Evolutionary conservation across 2,888 invertebrate genomes (phyloP), one percentile per base, ranked within the genome.

Genomic region (Drosophila suboccidentalis): DNA sequence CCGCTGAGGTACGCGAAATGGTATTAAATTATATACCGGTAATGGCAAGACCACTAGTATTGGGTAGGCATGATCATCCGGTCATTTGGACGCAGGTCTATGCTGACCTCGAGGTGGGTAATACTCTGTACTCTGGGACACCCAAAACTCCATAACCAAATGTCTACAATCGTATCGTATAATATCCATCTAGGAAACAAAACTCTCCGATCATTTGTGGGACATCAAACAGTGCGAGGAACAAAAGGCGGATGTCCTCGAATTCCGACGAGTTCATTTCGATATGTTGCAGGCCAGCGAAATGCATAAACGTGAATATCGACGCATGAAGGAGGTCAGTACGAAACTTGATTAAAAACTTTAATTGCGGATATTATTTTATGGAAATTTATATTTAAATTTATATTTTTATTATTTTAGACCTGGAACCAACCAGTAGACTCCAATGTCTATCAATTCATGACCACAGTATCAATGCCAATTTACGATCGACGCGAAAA

Each of bases 31-130:
- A 99, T 92, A 97, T 99, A 84, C 97, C 98, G 63, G 98, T 99
- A 39, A 96, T 99, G 95, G 98, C 99, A 26, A 94, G 99, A 70
- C 99, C 99, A 0, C 94, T 99, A 93, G 99, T 99, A 13, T 94
- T 98, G 78, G 96, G 96, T 80, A 94, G 96, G 54, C 95, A 95
- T 69, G 95, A 96, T 78, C 97, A 97, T 92, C 97, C 98, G 6
- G 96, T 97, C n/a, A 96, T 98, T 8, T 99, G 99, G 99, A 98
- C 98, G 0, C 98, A 98, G 10, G 97, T 98, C 15, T 99, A 99
- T 92, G 97, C 98, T 17, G 98, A 99, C 92, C 95, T 97, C 60
- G 96, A 97, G 82, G 96, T 96, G 93, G 94, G 94, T 92, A 71
- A 51, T 67, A 32, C 44, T 51, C 55, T 39, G 49, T 67, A 32